These are phyloP conservation scores for Panthera leo DNA, from an alignment of 2,113 vertebrate species.

Conservation along the genomic window DNA sequence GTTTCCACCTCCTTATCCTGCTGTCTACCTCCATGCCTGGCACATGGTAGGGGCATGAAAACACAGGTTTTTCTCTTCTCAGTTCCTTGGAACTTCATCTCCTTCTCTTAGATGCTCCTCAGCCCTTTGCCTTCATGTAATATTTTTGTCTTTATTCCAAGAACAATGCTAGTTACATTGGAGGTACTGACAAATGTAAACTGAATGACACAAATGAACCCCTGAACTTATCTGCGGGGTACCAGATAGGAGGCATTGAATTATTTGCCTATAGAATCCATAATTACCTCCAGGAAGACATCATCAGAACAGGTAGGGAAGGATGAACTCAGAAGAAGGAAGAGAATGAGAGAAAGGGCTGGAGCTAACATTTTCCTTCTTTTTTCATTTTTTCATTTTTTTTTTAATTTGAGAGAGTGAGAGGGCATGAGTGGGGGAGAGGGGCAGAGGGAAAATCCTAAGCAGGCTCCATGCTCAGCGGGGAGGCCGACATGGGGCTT, in stretches of 20 bases:
- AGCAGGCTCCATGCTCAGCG: no score
- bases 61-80: background rate
- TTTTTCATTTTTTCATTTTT: no score
- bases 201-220: background rate
- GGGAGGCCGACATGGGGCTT: no score
- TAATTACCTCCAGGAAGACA: background rate
- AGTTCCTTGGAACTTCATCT: background rate
- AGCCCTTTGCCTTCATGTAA: background rate
- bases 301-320: background rate
- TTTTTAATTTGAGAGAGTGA: no score
- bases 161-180: background rate
- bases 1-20: background rate
- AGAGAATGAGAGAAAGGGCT: background rate
- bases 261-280: background rate
- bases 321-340: background rate
- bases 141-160: background rate
- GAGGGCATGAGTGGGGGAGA: no score
- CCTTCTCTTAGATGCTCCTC: accelerated
- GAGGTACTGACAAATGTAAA: background rate
- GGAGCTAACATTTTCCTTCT: background rate
- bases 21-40: background rate
- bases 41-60: accelerated
- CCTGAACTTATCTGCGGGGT: background rate
- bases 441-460: no score
- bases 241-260: background rate